A percentile compares a stretch with the other conserved stretches of the same genome.
These are phyloP conservation scores for Calyptommatus sinebrachiatus DNA, from an alignment of 2,113 vertebrate genomes.

Conservation along the genomic window DNA sequence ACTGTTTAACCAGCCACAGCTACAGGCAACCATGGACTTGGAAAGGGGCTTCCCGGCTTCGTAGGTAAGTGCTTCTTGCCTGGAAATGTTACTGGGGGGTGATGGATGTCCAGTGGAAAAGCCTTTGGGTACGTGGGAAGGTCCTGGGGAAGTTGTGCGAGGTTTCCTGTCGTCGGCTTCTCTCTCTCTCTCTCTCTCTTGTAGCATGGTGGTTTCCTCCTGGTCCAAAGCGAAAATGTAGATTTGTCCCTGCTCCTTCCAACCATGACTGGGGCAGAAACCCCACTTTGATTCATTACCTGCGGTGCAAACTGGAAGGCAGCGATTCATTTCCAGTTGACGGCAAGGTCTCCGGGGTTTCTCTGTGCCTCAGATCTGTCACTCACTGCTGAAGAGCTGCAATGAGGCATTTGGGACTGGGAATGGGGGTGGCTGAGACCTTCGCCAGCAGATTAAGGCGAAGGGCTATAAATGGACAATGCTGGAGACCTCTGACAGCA, in stretches of 20 bases:
- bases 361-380: slow-evolving; percentile 37
- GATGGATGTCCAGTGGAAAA: slow-evolving; percentile 13
- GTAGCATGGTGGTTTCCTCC: slow-evolving; percentile 17
- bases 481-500: not conserved
- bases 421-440: not conserved
- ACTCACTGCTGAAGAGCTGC: not conserved
- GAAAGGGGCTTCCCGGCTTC: slow-evolving; percentile 54
- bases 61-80: slow-evolving; percentile 64
- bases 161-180: slow-evolving; percentile 53
- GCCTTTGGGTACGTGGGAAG: not conserved
- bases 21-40: slow-evolving; percentile 58
- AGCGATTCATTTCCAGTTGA: slow-evolving; percentile 14
- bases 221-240: not conserved
- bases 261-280: slow-evolving; percentile 1
- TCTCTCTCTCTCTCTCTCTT: slow-evolving; percentile 46
- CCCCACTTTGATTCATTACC: not conserved
- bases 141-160: not conserved
- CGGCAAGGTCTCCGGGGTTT: not conserved
- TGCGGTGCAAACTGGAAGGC: not conserved
- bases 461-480: not conserved
- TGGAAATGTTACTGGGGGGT: slow-evolving; percentile 13
- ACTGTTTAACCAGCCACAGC: slow-evolving; percentile 32
- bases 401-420: slow-evolving; percentile 1
- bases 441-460: not conserved
- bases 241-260: slow-evolving; percentile 13